Conservation (phyloP, 1,140 invertebrate genomes). For the Euwallacea similis region DNA sequence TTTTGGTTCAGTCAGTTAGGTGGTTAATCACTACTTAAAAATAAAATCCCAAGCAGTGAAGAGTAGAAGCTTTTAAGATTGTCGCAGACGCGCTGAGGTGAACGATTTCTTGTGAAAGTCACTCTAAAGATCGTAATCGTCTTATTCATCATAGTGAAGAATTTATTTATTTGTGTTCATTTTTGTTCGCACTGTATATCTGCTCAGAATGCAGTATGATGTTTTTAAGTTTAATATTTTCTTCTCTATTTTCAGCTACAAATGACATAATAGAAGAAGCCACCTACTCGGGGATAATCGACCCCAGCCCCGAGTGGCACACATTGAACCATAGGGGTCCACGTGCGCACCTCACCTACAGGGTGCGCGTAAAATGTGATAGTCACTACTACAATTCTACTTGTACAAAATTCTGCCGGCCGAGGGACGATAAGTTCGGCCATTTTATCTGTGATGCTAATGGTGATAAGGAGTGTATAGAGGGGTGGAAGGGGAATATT, state of each 20-base stretch:
- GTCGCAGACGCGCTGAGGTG: no score
- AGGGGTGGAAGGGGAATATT: conserved; percentile 90
- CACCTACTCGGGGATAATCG: conserved; percentile 85
- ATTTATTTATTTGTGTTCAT: no score
- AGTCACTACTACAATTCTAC: conserved; percentile 92
- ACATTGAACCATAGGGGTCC: conserved; percentile 78
- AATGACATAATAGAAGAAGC: conserved; percentile 82
- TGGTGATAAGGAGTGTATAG: conserved; percentile 88
- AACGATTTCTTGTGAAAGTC: no score
- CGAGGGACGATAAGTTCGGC: conserved; percentile 90
- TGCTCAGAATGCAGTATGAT: no score
- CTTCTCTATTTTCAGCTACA: conserved; percentile 56
- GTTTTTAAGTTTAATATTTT: background rate
- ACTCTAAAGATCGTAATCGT: no score
- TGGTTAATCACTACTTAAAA: no score
- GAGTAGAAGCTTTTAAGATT: no score
- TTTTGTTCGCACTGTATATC: no score
- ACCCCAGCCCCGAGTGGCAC: conserved; percentile 88
- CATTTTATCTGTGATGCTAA: conserved; percentile 88
- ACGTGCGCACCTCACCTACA: conserved; percentile 77
- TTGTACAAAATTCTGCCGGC: conserved; percentile 90
- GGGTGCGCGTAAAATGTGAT: conserved; percentile 88
- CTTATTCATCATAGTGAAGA: no score
- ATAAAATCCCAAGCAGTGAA: no score
- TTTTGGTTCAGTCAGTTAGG: no score